Evolutionary conservation across 64 coral and sea anemone species (phyloP), one percentile per base, ranked within the genome.

Genomic region (Pachyseris speciosa): DNA sequence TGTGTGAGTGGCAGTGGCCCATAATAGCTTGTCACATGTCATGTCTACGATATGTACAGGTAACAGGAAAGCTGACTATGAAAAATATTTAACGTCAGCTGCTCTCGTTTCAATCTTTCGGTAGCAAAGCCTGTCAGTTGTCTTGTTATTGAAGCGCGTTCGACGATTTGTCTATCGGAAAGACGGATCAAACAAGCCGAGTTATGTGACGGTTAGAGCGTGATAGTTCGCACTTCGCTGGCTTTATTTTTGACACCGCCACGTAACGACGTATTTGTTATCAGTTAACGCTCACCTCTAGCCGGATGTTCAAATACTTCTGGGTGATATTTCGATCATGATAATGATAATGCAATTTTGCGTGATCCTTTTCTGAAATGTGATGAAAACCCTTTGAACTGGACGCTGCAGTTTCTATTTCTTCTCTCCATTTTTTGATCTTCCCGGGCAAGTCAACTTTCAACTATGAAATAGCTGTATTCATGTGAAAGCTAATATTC

Each of bases 11-110:
- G 86, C 76, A 64, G 72, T 86, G 91, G n/a, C 17, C 29, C 84
- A 80, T 61, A 55, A 65, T 34, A 83, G 32, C 78, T 80, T 93
- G 91, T 93, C 84, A 93, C 91, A 93, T 87, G 86, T 86, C 91
- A 93, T 80, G 78, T 78, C 91, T 86, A 87, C n/a, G 36, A 70
- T 19, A 26, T 86, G 72, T 0, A 67, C 64, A 34, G 64, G 64
- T 53, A 80, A 51, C 77, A 80, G 77, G 77, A 80, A 80, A 61
- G 33, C 51, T 80, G 6, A 52, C 17, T 80, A 80, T 80, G 52
- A 61, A 61, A 61, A 60, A 80, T 80, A 80, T 80, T 80, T 61
- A 39, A 0, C 31, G 39, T 63, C 53, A 61, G 19, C 77, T 80
- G 50, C 51, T 60, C 50, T 39, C 33, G 31, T 25, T 20, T 60